Evolutionary conservation across 2,113 vertebrate genomes (phyloP).

Genomic region (Tyto alba): DNA sequence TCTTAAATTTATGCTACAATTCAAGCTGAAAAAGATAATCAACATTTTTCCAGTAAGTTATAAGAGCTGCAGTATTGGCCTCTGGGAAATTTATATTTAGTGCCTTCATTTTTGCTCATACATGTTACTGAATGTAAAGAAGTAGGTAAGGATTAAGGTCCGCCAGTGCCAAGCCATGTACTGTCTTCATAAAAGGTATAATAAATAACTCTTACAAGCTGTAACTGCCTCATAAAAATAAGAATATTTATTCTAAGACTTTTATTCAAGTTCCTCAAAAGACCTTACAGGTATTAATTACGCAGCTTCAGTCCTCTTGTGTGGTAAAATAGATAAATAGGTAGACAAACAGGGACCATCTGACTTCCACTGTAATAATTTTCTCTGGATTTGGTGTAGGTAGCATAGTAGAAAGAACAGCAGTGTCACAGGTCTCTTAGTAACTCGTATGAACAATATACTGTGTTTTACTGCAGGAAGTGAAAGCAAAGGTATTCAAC

Average conservation of each 20-base stretch:
- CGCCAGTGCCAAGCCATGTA: neutral
- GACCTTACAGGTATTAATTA: neutral
- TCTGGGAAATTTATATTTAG: neutral
- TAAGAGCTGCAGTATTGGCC: neutral
- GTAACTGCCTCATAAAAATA: neutral
- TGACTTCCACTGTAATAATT: neutral
- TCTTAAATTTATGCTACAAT: neutral
- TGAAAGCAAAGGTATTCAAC: neutral
- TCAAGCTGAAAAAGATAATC: neutral
- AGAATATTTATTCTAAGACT: neutral
- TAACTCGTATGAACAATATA: neutral
- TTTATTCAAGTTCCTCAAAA: neutral
- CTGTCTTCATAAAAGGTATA: neutral
- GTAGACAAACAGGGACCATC: neutral
- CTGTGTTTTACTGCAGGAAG: neutral
- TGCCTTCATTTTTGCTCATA: neutral
- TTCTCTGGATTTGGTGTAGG: neutral
- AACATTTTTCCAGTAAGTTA: neutral
- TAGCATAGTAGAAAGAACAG: neutral
- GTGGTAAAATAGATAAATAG: neutral
- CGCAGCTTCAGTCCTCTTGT: neutral
- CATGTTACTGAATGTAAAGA: neutral
- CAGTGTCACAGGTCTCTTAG: neutral
- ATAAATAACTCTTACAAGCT: neutral
- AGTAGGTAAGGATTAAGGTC: neutral